Evolutionary conservation across 1,140 invertebrate species (phyloP).

Genomic region (Meloidogyne chitwoodi): DNA sequence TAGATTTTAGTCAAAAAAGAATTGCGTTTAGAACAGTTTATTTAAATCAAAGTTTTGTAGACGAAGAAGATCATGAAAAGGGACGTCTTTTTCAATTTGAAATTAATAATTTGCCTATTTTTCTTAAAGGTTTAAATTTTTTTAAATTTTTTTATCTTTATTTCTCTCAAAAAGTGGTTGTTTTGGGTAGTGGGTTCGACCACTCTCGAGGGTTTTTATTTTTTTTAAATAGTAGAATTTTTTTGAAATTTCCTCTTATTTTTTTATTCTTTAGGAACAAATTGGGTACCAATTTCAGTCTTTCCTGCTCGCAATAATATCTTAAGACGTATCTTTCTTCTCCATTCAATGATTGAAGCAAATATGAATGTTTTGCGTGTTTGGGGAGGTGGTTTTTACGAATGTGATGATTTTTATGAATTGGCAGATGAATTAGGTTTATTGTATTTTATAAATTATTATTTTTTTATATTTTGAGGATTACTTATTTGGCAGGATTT

Average conservation of each 20-base stretch:
- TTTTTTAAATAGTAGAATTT: constrained; percentile 1
- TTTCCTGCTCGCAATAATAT: constrained; percentile 30
- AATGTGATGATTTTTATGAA: constrained; percentile 84
- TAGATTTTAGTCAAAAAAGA: constrained; percentile 61
- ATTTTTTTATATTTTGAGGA: constrained; percentile 8
- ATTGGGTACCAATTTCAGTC: constrained; percentile 26
- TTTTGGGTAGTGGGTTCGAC: too few species aligned
- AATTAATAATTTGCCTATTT: constrained; percentile 82
- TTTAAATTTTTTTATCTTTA: too few species aligned
- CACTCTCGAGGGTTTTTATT: too few species aligned
- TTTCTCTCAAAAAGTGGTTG: too few species aligned
- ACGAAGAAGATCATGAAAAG: constrained; percentile 56
- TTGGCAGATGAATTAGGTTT: constrained; percentile 63
- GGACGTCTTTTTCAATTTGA: constrained; percentile 82
- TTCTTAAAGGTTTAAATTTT: constrained; percentile 74
- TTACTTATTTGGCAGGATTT: constrained; percentile 68
- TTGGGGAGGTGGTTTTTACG: constrained; percentile 95
- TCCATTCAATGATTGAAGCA: constrained; percentile 72
- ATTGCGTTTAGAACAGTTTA: constrained; percentile 84
- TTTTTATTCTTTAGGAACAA: constrained; percentile 20
- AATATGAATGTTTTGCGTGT: constrained; percentile 91
- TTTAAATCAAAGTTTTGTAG: constrained; percentile 69
- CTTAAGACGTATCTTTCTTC: constrained; percentile 61
- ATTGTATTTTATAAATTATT: constrained; percentile 46
- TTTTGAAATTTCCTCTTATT: neutral